Evolutionary conservation across 2,888 invertebrate genomes (phyloP), one percentile per base, ranked within the genome.

Genomic region (Blera fallax): DNA sequence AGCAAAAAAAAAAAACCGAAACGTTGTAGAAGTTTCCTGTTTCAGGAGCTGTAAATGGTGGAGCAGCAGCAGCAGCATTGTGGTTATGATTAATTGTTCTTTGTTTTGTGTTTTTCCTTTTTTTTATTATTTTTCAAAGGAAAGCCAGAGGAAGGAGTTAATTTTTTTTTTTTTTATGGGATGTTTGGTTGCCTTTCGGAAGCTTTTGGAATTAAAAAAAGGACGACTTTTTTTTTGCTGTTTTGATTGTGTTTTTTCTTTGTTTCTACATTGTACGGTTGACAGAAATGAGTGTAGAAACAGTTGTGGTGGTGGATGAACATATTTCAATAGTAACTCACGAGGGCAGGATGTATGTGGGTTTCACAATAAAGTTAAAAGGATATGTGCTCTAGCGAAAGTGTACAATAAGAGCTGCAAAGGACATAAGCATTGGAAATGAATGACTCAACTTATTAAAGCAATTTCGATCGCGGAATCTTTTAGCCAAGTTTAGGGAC

Each of bases 71-170:
- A 62, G 37, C 60, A 62, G 62, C 62, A 70, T 78, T 70, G 78
- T 70, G 70, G 70, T 56, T 78, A 70, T 78, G 78, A 78, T 78
- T 78, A 78, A 78, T 78, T 78, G 70, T 78, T 64, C 24, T 78
- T 77, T 69, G 43, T 69, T 62, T 37, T 37, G 7, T 58, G 65
- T 40, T 52, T 56, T 43, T 50, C 18, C 16, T 18, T 24, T 16
- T 27, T 48, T 29, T 43, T 16, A n/a, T 37, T n/a, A n/a, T 43
- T 27, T 32, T 16, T 27, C 32, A 64, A 48, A 64, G 34, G 62
- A 34, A n/a, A 45, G 48, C 21, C 50, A 45, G 10, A 45, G 65
- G 58, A 72, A 56, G 37, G 72, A 58, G 79, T 79, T 65, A 45
- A 58, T 45, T 79, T 73, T 72, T 64, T 65, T 24, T 67, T 67